Evolutionary conservation across 23 tunicate genomes (phyloP).

Genomic region (Ascidia mentula): DNA sequence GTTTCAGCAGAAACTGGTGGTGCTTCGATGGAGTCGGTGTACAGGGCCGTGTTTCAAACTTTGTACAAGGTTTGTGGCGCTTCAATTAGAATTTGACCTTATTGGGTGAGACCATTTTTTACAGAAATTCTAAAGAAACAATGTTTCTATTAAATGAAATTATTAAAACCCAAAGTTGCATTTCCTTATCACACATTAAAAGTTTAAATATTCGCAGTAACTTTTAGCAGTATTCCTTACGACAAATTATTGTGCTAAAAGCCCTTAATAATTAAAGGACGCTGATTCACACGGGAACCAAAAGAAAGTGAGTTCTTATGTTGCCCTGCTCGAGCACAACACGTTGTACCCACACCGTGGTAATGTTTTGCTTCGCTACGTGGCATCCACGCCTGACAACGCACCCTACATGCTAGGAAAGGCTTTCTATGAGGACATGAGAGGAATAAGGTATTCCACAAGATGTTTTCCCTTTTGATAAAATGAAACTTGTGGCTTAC

Average conservation of each 20-base stretch:
- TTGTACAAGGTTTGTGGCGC: conserved; percentile 80
- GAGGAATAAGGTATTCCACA: conserved; percentile 77
- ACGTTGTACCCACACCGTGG: conserved; percentile 46
- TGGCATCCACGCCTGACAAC: conserved; percentile 74
- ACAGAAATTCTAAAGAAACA: no score
- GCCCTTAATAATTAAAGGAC: no score
- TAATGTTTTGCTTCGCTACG: conserved; percentile 65
- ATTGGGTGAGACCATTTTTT: no score
- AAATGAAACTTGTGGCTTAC: no score
- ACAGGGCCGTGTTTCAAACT: conserved; percentile 66
- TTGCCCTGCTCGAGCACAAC: conserved; percentile 84
- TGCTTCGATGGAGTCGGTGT: conserved; percentile 75
- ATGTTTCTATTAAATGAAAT: no score
- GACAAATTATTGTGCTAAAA: no score
- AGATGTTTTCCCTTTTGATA: no score
- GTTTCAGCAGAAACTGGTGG: conserved; percentile 81
- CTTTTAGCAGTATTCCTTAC: no score
- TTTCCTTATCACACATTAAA: no score
- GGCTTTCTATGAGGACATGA: conserved; percentile 91
- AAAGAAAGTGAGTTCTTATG: conserved; percentile 77
- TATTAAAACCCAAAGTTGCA: no score
- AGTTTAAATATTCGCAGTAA: no score
- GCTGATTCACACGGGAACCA: conserved; percentile 89
- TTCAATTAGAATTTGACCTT: no score
- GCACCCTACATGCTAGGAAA: conserved; percentile 76